Conservation (phyloP, 2,797 vertebrate genomes). For the Prionace glauca region DNA sequence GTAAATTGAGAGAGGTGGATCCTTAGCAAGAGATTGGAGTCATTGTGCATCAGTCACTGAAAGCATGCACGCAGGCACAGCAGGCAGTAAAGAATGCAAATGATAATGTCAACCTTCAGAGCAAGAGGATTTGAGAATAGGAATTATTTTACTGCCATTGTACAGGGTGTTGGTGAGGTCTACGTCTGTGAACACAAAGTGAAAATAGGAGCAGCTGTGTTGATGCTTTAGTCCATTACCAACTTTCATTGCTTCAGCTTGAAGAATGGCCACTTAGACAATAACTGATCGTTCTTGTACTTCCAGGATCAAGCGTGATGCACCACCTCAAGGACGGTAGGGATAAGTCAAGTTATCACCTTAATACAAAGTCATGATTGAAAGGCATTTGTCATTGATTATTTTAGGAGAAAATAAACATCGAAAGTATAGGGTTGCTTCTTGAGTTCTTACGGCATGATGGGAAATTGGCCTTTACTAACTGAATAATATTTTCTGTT, state of each 20-base stretch:
- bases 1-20: too few species aligned
- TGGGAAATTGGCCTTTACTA: background rate
- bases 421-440: background rate
- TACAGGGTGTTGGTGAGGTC: too few species aligned
- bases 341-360: background rate
- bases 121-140: too few species aligned
- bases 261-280: background rate
- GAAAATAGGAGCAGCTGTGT: background rate
- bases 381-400: constrained; percentile 11
- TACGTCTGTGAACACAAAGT: background rate
- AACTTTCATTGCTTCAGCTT: background rate
- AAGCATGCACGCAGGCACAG: too few species aligned
- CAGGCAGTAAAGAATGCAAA: too few species aligned
- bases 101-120: too few species aligned
- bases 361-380: background rate
- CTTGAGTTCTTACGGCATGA: background rate
- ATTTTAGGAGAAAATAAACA: background rate
- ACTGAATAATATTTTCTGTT: background rate
- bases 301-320: background rate
- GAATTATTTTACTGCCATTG: too few species aligned
- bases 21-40: too few species aligned
- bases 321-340: background rate
- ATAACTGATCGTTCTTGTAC: background rate
- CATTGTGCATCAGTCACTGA: too few species aligned
- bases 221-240: background rate